Percentiles rank a stretch among this genome's conserved stretches.
phyloP scores from a whole-genome alignment of 2,888 invertebrate species.

The Erebia epiphron region DNA sequence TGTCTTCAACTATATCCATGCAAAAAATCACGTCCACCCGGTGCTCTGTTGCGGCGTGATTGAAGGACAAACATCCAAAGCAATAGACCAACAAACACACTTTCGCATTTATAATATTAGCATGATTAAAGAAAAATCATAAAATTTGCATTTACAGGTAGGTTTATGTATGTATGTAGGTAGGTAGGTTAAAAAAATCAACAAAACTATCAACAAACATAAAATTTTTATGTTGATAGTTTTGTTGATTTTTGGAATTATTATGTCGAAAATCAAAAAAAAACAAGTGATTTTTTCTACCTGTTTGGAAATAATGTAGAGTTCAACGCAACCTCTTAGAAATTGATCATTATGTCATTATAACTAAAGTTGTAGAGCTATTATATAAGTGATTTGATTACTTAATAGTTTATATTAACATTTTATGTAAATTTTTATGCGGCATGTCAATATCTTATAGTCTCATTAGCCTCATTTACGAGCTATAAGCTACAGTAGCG shows the following conservation, averaged over 20 bases:
- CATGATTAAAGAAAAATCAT: neutral
- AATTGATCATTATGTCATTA: neutral
- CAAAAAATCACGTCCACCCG: no score
- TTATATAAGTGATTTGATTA: neutral
- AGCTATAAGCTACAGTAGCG: neutral
- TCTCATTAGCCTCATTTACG: neutral
- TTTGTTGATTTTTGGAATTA: no score
- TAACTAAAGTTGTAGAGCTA: neutral
- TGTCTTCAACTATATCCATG: no score
- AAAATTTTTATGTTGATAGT: no score
- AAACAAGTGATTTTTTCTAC: neutral
- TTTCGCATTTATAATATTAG: no score
- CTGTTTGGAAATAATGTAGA: neutral
- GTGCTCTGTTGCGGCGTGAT: no score
- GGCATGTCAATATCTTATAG: neutral
- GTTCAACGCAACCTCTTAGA: neutral
- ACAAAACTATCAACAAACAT: no score
- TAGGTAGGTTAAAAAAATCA: no score
- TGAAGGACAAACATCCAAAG: no score
- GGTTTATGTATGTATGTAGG: no score
- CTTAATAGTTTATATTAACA: neutral
- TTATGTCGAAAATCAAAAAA: neutral
- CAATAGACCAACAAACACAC: no score
- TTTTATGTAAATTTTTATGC: neutral
- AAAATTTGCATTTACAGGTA: neutral